A percentile compares a stretch with the other conserved stretches of the same genome.
Evolutionary conservation across 37 sponge, comb jelly and placozoan genomes (phyloP).

Genomic region (Oopsacas minuta): DNA sequence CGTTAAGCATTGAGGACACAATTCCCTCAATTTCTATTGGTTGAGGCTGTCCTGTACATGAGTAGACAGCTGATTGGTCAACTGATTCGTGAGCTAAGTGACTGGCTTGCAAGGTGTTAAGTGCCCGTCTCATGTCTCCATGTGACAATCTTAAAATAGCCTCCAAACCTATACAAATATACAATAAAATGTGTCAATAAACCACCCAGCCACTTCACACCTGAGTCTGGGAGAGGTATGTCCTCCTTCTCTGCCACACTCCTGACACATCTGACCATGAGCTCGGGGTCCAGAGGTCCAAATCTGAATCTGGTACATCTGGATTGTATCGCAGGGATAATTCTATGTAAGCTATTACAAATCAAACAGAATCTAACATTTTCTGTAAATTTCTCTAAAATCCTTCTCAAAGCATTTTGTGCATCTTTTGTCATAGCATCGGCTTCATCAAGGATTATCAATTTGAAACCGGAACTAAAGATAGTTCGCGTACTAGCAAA

Average conservation of each 20-base stretch:
- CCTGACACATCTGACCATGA: constrained; percentile 64
- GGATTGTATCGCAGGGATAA: constrained; percentile 95
- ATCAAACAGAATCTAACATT: constrained; percentile 92
- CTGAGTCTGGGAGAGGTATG: neutral
- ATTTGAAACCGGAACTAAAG: constrained; percentile 83
- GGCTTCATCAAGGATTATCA: constrained; percentile 92
- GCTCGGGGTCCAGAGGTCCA: constrained; percentile 70
- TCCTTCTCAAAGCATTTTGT: constrained; percentile 92
- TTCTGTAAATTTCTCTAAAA: constrained; percentile 93
- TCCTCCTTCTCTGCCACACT: constrained; percentile 61
- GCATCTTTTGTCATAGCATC: constrained; percentile 98
- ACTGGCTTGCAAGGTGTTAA: constrained; percentile 79
- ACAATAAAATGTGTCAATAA: neutral
- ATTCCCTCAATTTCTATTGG: constrained; percentile 74
- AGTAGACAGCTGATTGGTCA: constrained; percentile 59
- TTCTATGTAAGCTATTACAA: constrained; percentile 90
- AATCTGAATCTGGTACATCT: constrained; percentile 92
- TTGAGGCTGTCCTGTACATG: constrained; percentile 87
- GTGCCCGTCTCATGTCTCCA: constrained; percentile 92
- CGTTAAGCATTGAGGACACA: constrained; percentile 85
- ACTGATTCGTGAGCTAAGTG: constrained; percentile 65
- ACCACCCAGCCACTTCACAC: constrained; percentile 23
- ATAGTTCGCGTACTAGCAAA: constrained; percentile 92
- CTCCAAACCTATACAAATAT: constrained; percentile 44
- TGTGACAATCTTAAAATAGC: constrained; percentile 56